Base-by-base conservation (phyloP, 30 jellyfish, hydroid and myxozoan species). In the Turritopsis rubra region DNA sequence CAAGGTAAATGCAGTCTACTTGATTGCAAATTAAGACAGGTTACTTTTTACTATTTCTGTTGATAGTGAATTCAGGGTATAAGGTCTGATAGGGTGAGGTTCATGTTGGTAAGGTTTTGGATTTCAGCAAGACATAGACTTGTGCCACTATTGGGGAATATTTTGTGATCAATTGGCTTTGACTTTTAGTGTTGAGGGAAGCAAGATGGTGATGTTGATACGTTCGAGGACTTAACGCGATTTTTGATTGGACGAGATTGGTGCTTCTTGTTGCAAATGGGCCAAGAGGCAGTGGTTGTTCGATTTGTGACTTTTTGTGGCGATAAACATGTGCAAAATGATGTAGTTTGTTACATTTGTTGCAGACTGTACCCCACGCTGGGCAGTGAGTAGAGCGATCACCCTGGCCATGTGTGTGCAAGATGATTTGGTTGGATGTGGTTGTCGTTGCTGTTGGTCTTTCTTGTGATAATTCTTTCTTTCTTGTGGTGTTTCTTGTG, bases 331-430 rank as follows among this genome's bases (percentile, higher is more conserved):
- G 20, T 17, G 80, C 19, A 24, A 71, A 71, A 28, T 71, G 80
- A 23, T 71, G 20, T 16, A 24, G 80, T 16, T 16, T 24, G 80
- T 23, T 24, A 28, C 80, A 71, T 19, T 71, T 71, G 80, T 71
- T 19, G 28, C 80, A 71, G 23, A 23, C 80, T 18, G 28, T 23
- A 17, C 28, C 80, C 80, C 80, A 71, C 16, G 80, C 80, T 71
- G 80, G 80, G 28, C 80, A 23, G 80, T 71, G 28, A 16, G 28
- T 71, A 16, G 19, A 28, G 19, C 80, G 80, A 71, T 71, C 80
- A 71, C 18, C 28, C 18, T 19, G 28, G 19, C 80, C 80, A 19
- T 71, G 80, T 19, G 80, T 19, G 19, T 71, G 80, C 20, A 71
- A 17, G 28, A 71, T 71, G 28, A 18, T 19, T 24, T 17, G 20